A percentile compares a stretch with the other conserved stretches of the same genome.
Conservation (phyloP, 92 coral and sea anemone species). For the Epizoanthus illoricatus region DNA sequence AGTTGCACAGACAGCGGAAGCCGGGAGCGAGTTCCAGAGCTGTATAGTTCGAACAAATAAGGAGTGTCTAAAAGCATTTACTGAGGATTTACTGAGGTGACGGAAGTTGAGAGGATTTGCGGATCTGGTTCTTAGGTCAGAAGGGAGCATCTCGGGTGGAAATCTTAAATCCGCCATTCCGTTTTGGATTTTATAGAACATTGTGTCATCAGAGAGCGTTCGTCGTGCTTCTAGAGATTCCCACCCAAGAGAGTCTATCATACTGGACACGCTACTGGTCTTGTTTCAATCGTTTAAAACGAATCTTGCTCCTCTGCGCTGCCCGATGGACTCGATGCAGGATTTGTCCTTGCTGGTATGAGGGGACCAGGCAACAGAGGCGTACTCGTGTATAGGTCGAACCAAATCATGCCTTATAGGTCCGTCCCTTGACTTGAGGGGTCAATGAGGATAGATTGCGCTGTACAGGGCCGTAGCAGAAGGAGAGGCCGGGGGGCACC, state of each 20-base stretch:
- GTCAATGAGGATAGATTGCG: constrained; percentile 20
- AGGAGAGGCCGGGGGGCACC: too few relatives aligned
- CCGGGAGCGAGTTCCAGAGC: too few relatives aligned
- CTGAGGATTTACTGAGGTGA: too few relatives aligned
- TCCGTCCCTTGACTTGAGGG: not conserved
- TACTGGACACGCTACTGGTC: not conserved
- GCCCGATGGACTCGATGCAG: too few relatives aligned
- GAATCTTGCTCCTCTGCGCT: not conserved
- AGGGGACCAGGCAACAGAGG: not conserved
- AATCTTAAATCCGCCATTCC: not conserved
- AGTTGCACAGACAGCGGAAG: too few relatives aligned
- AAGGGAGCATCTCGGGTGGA: not conserved
- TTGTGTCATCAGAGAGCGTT: not conserved
- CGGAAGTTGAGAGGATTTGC: too few relatives aligned
- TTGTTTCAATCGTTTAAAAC: not conserved
- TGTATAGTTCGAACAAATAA: too few relatives aligned
- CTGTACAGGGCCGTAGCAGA: not conserved
- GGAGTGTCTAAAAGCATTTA: too few relatives aligned
- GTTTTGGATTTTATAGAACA: not conserved
- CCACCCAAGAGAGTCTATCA: not conserved
- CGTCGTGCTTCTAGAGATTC: constrained; percentile 1
- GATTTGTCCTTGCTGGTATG: not conserved
- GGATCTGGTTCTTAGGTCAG: too few relatives aligned
- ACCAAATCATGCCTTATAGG: not conserved
- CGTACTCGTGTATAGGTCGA: not conserved